A percentile compares a stretch with the other conserved stretches of the same genome.
Conservation (phyloP, 2,113 vertebrate species). For the Anolis carolinensis region DNA sequence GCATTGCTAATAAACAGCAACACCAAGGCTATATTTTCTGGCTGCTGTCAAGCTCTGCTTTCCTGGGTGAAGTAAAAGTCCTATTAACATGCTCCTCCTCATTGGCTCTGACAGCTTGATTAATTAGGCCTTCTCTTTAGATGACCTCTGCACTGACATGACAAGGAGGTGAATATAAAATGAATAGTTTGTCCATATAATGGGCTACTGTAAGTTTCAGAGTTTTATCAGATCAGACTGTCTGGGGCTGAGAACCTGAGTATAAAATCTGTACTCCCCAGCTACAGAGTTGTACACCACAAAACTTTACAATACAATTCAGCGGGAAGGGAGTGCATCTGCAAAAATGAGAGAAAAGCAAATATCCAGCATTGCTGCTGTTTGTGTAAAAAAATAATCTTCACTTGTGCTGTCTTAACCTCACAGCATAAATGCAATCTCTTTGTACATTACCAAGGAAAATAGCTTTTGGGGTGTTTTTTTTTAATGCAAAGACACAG, state of each 20-base stretch:
- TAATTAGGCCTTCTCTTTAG: conserved; percentile 89
- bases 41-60: conserved; percentile 83
- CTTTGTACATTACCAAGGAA: conserved; percentile 55
- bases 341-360: conserved; percentile 6
- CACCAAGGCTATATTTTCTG: conserved; percentile 78
- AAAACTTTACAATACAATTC: conserved; percentile 29
- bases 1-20: conserved; percentile 82
- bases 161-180: conserved; percentile 90
- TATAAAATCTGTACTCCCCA: conserved; percentile 40
- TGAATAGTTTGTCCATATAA: conserved; percentile 83
- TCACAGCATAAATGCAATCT: conserved; percentile 53
- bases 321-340: conserved; percentile 36
- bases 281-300: conserved; percentile 43
- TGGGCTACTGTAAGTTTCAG: conserved; percentile 73
- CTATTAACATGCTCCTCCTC: conserved; percentile 95
- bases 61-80: conserved; percentile 92
- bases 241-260: conserved; percentile 67
- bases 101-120: conserved; percentile 94
- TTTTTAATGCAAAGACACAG: conserved; percentile 57
- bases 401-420: conserved; percentile 35
- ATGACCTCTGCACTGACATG: conserved; percentile 86
- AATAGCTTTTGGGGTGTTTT: conserved; percentile 67
- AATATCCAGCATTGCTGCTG: conserved; percentile 36
- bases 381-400: conserved; percentile 42
- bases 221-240: conserved; percentile 69